A percentile compares a stretch with the other conserved stretches of the same genome.
Evolutionary conservation across 2,797 vertebrate species (phyloP).

Genomic region (Melanotaenia trifasciata): DNA sequence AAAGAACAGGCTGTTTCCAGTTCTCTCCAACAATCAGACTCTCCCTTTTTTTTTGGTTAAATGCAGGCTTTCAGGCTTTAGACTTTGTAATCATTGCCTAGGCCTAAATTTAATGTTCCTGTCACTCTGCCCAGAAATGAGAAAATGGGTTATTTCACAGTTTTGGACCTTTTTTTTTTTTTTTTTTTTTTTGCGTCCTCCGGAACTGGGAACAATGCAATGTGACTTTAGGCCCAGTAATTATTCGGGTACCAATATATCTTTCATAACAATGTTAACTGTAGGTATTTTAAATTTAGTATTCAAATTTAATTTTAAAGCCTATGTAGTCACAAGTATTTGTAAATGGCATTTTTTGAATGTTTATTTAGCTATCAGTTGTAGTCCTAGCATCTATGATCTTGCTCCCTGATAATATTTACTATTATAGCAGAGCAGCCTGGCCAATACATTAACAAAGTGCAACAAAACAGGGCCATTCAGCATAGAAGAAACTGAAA

Average conservation of each 20-base stretch:
- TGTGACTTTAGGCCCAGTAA: background rate
- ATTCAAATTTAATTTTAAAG: background rate
- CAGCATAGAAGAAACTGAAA: slow-evolving; percentile 16
- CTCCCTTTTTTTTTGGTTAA: slow-evolving; percentile 1
- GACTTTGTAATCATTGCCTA: slow-evolving; percentile 44
- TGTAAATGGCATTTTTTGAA: background rate
- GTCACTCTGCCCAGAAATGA: slow-evolving; percentile 25
- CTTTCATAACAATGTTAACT: background rate
- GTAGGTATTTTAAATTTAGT: background rate
- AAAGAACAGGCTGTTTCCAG: slow-evolving; percentile 33
- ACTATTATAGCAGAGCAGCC: background rate
- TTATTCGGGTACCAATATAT: background rate
- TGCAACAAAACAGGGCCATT: slow-evolving; percentile 2
- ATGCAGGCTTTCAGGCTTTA: slow-evolving; percentile 42
- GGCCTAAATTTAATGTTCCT: slow-evolving; percentile 38
- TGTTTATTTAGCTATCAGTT: background rate
- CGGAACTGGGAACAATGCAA: background rate
- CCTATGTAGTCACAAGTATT: no score
- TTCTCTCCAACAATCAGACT: slow-evolving; percentile 22
- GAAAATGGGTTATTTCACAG: slow-evolving; percentile 15
- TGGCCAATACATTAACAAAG: background rate
- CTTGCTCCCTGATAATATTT: background rate
- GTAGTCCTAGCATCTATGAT: background rate
- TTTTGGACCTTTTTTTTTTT: slow-evolving; percentile 11
- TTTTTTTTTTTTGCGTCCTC: slow-evolving; percentile 6